Evolutionary conservation across 2,888 invertebrate genomes (phyloP).

Genomic region (Aphodius sticticus): DNA sequence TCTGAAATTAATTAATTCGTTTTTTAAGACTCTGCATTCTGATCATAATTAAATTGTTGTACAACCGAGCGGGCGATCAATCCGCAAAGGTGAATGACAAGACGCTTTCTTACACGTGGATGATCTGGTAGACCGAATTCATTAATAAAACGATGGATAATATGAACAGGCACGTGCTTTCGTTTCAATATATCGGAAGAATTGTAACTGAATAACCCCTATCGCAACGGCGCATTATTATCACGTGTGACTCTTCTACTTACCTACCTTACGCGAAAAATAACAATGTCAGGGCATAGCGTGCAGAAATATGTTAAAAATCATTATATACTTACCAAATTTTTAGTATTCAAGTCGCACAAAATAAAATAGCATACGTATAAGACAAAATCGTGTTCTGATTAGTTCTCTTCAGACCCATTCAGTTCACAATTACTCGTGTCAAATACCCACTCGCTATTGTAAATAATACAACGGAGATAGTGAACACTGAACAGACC

Average conservation of each 20-base stretch:
- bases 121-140: background rate
- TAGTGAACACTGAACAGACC: conserved; percentile 36
- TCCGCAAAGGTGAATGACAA: conserved; percentile 42
- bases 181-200: background rate
- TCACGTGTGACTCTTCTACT: conserved; percentile 41
- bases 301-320: conserved; percentile 35
- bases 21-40: conserved; percentile 4
- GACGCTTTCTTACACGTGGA: conserved; percentile 43
- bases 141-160: conserved; percentile 10
- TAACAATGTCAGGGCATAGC: conserved; percentile 38
- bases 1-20: background rate
- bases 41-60: conserved; percentile 9
- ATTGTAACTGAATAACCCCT: conserved; percentile 4
- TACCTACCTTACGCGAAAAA: conserved; percentile 37
- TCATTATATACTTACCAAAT: conserved; percentile 40
- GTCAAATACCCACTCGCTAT: conserved; percentile 39
- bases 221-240: conserved; percentile 11
- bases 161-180: background rate
- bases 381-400: conserved; percentile 37
- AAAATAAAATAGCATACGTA: conserved; percentile 44
- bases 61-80: conserved; percentile 18
- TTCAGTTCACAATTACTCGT: conserved; percentile 41
- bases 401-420: conserved; percentile 41
- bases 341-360: conserved; percentile 44
- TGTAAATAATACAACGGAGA: conserved; percentile 37